Evolutionary conservation across 1,140 invertebrate species (phyloP), one percentile per base, ranked within the genome.

Genomic region (Agrypnia vestita): DNA sequence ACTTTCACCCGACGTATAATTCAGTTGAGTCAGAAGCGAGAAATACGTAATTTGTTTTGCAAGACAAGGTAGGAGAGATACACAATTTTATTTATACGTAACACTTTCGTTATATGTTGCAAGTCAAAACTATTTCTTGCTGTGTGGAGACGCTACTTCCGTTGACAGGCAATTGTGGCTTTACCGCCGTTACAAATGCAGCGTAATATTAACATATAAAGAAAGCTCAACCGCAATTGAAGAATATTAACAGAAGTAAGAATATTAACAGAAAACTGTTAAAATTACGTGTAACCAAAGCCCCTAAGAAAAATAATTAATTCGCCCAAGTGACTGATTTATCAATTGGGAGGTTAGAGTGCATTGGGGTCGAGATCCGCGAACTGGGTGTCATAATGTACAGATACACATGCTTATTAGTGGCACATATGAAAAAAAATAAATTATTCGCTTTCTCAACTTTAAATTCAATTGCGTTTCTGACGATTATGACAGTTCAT

Each of bases 31-130:
- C 64, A 69, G 64, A 49, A 51, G 7, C 12, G 44, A 69, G 43
- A 69, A 47, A 69, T 69, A 69, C 64, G 64, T 69, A 69, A 69
- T 69, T 69, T 19, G 44, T 69, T 69, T 69, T 69, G 64, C 64
- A 69, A 69, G 64, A 69, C 64, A 15, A 21, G 61, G 62, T 67
- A 47, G 44, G 44, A 47, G 64, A 69, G 35, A 69, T 47, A 69
- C 15, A 69, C 64, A 69, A 69, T 47, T 69, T 17, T 69, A 69
- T 69, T 47, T 17, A 49, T 69, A 69, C 64, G 64, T 69, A 69
- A 69, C n/a, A 47, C 43, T 69, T 21, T 64, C 35, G 61, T 64
- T 64, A 25, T 19, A 62, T 64, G 55, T 59, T 59, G 25, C 25
- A 35, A 62, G 25, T 43, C 25, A 13, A 21, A 62, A 35, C 25